Conservation (phyloP, 2,888 invertebrate species). For the Sinohyriopsis cumingii region DNA sequence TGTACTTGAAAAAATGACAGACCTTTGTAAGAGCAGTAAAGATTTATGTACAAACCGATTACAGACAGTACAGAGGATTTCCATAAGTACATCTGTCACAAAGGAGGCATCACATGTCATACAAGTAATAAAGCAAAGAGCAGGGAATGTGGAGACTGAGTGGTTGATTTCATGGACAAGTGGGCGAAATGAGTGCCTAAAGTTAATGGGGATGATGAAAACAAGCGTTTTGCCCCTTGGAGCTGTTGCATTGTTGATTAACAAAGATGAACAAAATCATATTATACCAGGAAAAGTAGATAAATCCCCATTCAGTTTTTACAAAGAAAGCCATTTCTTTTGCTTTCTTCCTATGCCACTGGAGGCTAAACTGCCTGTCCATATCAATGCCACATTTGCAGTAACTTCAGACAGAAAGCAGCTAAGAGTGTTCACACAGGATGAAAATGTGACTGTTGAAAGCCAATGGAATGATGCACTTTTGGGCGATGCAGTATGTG, state of each 20-base stretch:
- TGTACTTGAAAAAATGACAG: no score
- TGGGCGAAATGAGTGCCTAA: conserved; percentile 12
- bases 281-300: not conserved
- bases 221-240: conserved; percentile 32
- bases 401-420: conserved; percentile 55
- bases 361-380: conserved; percentile 55
- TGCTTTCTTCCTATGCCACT: conserved; percentile 62
- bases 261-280: not conserved
- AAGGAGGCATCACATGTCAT: no score
- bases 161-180: conserved; percentile 39
- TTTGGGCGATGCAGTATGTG: conserved; percentile 18
- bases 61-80: no score
- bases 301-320: conserved; percentile 30
- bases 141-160: not conserved
- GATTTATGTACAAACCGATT: no score
- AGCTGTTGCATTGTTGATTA: conserved; percentile 17
- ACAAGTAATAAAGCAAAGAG: no score
- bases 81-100: no score
- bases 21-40: no score
- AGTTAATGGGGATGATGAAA: conserved; percentile 1
- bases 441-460: conserved; percentile 47
- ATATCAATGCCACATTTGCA: conserved; percentile 61
- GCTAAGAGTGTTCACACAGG: conserved; percentile 46
- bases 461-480: conserved; percentile 24
- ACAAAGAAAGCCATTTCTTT: conserved; percentile 37